Evolutionary conservation across 2,888 invertebrate species (phyloP).

Genomic region (Helicoverpa assulta): DNA sequence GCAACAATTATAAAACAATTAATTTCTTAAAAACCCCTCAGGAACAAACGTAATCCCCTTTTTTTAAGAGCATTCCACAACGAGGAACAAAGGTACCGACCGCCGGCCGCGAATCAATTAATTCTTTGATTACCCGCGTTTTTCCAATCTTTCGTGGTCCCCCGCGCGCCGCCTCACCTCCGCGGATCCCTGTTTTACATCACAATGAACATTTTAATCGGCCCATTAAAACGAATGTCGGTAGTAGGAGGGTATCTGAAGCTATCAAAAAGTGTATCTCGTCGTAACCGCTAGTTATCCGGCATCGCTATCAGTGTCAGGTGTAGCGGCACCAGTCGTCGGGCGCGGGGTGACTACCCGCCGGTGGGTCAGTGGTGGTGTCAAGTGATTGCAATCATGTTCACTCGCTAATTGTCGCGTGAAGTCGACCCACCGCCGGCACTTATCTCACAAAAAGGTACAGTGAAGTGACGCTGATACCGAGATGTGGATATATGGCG

Average conservation of each 20-base stretch:
- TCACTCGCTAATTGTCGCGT: conserved; percentile 17
- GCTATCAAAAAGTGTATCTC: conserved; percentile 38
- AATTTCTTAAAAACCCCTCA: conserved; percentile 49
- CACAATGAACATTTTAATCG: conserved; percentile 71
- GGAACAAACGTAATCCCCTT: conserved; percentile 51
- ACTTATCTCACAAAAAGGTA: conserved; percentile 5
- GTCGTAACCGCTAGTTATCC: conserved; percentile 24
- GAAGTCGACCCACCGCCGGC: neutral
- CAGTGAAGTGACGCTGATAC: neutral
- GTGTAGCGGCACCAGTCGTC: conserved; percentile 3
- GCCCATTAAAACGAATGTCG: conserved; percentile 61
- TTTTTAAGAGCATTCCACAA: conserved; percentile 43
- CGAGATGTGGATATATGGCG: conserved; percentile 1
- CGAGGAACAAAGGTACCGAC: conserved; percentile 52
- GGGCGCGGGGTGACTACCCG: neutral
- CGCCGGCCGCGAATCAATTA: conserved; percentile 71
- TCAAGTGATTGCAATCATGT: conserved; percentile 33
- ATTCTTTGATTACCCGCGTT: conserved; percentile 74
- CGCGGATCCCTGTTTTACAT: conserved; percentile 57
- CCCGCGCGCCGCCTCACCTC: conserved; percentile 6
- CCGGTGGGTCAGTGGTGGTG: neutral
- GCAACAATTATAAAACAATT: conserved; percentile 59
- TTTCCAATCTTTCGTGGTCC: conserved; percentile 58
- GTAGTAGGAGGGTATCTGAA: conserved; percentile 18
- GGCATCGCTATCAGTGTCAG: conserved; percentile 13